phyloP scores from a whole-genome alignment of 1,140 invertebrate genomes.

The Melitaea cinxia region DNA sequence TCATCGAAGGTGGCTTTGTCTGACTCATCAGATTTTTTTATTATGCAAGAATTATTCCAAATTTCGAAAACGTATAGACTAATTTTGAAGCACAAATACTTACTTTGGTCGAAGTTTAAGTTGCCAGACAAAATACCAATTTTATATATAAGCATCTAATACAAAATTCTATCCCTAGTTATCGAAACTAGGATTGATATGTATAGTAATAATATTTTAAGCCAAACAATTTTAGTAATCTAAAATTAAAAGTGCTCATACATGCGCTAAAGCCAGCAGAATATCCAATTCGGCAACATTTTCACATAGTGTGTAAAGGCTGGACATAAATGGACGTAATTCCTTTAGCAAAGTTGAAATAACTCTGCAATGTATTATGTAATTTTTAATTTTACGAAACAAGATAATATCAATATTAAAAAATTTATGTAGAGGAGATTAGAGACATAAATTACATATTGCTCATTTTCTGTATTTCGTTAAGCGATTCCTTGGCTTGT shows the following conservation, averaged over 20 bases:
- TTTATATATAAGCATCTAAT: too few relatives aligned
- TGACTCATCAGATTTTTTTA: too few relatives aligned
- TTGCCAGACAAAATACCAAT: too few relatives aligned
- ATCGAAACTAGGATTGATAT: too few relatives aligned
- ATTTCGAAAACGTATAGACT: too few relatives aligned
- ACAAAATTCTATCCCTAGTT: too few relatives aligned
- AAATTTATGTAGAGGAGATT: background rate
- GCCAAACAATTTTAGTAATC: background rate
- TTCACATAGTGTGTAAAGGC: slow-evolving; percentile 91
- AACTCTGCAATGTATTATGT: slow-evolving; percentile 78
- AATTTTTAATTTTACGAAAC: background rate
- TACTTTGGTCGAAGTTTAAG: too few relatives aligned
- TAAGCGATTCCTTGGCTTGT: slow-evolving; percentile 87
- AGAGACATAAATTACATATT: slow-evolving; percentile 85
- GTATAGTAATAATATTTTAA: too few relatives aligned
- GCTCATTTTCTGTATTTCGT: slow-evolving; percentile 91
- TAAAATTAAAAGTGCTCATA: slow-evolving; percentile 46
- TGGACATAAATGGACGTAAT: slow-evolving; percentile 86
- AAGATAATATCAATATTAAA: background rate
- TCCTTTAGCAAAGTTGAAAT: slow-evolving; percentile 83
- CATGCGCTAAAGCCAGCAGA: slow-evolving; percentile 87
- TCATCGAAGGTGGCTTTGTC: too few relatives aligned
- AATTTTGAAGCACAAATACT: too few relatives aligned
- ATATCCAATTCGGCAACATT: slow-evolving; percentile 91
- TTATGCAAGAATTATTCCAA: too few relatives aligned